Conservation (phyloP, 2,888 invertebrate species). For the Drosophila koepferae region DNA sequence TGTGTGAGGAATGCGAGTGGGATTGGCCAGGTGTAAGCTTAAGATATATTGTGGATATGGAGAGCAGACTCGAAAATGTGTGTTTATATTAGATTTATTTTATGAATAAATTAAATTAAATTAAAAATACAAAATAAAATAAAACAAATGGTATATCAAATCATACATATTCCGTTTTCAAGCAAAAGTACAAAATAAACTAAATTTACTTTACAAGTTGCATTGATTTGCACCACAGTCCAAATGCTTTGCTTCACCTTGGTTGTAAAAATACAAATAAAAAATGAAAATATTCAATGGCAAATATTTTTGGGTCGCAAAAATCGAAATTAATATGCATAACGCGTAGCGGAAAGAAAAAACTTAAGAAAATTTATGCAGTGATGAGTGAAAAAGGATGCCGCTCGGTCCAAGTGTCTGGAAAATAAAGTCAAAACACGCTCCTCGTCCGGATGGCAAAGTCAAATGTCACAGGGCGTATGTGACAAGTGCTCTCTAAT, state of each 20-base stretch:
- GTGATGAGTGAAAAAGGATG: slow-evolving; percentile 84
- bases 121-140: too few relatives aligned
- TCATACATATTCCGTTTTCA: too few relatives aligned
- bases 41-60: neutral
- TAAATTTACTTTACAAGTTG: neutral
- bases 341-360: slow-evolving; percentile 71
- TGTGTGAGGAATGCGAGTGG: neutral
- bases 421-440: slow-evolving; percentile 37
- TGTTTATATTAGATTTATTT: too few relatives aligned
- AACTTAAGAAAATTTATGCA: slow-evolving; percentile 72
- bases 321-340: slow-evolving; percentile 81
- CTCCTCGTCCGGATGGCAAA: slow-evolving; percentile 37
- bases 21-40: neutral
- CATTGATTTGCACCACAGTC: neutral
- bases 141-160: too few relatives aligned
- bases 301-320: slow-evolving; percentile 15
- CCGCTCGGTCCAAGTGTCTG: slow-evolving; percentile 32
- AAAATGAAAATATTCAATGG: neutral
- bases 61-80: too few relatives aligned
- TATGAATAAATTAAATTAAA: too few relatives aligned
- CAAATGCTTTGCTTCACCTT: neutral
- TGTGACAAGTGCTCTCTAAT: slow-evolving; percentile 75
- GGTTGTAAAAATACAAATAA: slow-evolving; percentile 2
- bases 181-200: neutral
- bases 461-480: slow-evolving; percentile 63